Evolutionary conservation across 2,113 vertebrate species (phyloP).

Genomic region (Carollia perspicillata): DNA sequence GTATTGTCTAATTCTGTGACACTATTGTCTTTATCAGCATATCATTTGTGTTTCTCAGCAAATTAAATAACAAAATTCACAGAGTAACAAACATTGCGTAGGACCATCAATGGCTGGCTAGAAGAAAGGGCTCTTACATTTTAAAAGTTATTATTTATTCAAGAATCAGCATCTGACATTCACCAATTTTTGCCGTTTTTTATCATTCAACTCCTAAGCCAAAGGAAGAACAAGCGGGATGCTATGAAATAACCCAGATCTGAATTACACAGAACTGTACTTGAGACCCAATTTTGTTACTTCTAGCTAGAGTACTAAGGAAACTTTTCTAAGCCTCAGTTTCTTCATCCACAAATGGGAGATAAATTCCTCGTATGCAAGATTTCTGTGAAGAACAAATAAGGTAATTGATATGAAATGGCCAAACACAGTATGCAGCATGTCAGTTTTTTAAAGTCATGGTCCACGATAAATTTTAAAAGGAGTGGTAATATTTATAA

Average conservation of each 20-base stretch:
- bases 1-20: neutral
- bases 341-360: neutral
- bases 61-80: neutral
- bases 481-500: neutral
- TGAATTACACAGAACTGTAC: neutral
- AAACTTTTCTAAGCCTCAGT: neutral
- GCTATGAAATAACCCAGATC: neutral
- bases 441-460: neutral
- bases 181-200: neutral
- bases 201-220: neutral
- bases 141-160: neutral
- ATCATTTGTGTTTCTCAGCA: neutral
- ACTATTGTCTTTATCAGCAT: neutral
- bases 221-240: neutral
- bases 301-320: neutral
- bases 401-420: neutral
- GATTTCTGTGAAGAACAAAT: neutral
- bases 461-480: neutral
- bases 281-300: neutral
- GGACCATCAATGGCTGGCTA: neutral
- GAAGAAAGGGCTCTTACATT: neutral
- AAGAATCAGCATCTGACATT: neutral
- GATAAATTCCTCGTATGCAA: neutral
- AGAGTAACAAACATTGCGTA: neutral
- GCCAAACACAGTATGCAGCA: neutral